Conservation (phyloP, 2,888 invertebrate species). For the Metalampra italica region DNA sequence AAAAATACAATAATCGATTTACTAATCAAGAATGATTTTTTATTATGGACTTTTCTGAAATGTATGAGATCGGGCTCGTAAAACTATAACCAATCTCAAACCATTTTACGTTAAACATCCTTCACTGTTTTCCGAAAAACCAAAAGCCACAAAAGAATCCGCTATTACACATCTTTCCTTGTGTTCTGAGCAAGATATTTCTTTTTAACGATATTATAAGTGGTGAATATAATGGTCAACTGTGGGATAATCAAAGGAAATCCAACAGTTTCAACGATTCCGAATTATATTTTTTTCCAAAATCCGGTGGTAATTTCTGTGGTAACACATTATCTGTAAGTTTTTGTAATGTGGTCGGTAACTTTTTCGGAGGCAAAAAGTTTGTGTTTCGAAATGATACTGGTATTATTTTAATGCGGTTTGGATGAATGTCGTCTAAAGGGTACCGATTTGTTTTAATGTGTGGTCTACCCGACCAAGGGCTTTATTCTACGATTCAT, state of each 20-base stretch:
- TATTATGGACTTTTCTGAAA: too few relatives aligned
- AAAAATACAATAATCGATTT: too few relatives aligned
- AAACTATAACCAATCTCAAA: not conserved
- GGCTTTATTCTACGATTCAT: not conserved
- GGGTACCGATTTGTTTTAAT: conserved; percentile 4
- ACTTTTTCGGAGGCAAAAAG: conserved; percentile 8
- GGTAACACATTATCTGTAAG: conserved; percentile 7
- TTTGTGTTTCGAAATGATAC: conserved; percentile 12
- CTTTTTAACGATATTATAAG: conserved; percentile 39
- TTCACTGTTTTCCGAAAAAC: not conserved
- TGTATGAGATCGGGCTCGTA: too few relatives aligned
- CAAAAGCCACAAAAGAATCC: conserved; percentile 10
- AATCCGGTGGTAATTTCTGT: conserved; percentile 18
- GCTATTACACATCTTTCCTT: conserved; percentile 9
- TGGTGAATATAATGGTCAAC: conserved; percentile 32
- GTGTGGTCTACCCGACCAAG: conserved; percentile 1
- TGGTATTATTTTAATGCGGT: conserved; percentile 7
- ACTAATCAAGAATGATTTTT: too few relatives aligned
- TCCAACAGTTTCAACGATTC: conserved; percentile 22
- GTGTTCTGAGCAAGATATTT: conserved; percentile 19
- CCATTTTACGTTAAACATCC: not conserved
- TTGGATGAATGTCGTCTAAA: not conserved
- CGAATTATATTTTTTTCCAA: conserved; percentile 10
- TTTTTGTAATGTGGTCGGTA: conserved; percentile 13
- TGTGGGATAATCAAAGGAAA: conserved; percentile 23